Evolutionary conservation across 2,113 vertebrate genomes (phyloP).

Genomic region (Phylloscopus trochilus): DNA sequence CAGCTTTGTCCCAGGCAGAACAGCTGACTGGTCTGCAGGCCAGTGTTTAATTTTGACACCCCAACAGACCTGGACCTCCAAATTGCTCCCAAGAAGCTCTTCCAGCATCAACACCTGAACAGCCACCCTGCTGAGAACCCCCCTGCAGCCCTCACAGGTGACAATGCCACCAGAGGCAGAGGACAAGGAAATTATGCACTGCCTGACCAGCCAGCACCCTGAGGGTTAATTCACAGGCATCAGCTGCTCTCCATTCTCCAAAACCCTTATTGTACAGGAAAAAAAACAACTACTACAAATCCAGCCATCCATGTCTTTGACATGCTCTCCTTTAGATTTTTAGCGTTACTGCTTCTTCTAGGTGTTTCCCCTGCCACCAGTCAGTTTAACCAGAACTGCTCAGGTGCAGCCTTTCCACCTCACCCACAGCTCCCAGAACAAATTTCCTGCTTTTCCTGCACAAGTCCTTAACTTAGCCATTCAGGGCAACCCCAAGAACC

Average conservation of each 20-base stretch:
- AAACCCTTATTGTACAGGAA: fast-evolving
- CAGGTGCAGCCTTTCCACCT: neutral
- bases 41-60: neutral
- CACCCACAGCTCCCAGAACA: neutral
- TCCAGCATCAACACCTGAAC: neutral
- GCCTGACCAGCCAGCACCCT: neutral
- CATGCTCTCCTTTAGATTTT: neutral
- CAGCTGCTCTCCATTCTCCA: neutral
- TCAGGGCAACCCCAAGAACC: neutral
- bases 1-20: neutral
- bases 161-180: neutral
- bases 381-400: neutral
- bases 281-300: neutral
- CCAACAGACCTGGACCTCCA: neutral
- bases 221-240: neutral
- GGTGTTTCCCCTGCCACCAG: neutral
- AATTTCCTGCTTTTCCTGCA: neutral
- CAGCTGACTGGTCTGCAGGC: neutral
- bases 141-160: neutral
- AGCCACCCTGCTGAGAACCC: neutral
- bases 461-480: constrained; percentile 8
- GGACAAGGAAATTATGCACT: fast-evolving
- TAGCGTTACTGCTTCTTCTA: neutral
- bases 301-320: fast-evolving
- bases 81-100: neutral